These are phyloP conservation scores for Ophiodon elongatus DNA, from an alignment of 2,113 vertebrate genomes.

Conservation along the genomic window DNA sequence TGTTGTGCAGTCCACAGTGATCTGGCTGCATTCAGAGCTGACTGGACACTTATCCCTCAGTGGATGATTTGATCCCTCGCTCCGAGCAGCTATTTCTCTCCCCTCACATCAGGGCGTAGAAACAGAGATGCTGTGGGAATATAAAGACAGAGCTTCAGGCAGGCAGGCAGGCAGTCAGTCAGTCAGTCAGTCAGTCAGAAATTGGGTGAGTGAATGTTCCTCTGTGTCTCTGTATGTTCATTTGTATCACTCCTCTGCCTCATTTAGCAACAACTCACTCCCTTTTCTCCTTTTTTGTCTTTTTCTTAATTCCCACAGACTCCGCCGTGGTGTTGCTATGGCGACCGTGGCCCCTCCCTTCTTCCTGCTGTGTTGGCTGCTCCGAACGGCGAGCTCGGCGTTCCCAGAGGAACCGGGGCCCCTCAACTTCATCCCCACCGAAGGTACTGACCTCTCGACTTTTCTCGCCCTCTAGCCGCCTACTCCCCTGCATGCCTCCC, in stretches of 20 bases:
- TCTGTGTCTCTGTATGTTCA: constrained; percentile 19
- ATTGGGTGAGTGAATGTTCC: constrained; percentile 27
- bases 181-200: not conserved
- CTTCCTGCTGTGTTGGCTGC: constrained; percentile 78
- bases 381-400: constrained; percentile 69
- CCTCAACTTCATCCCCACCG: constrained; percentile 83
- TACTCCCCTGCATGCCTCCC: constrained; percentile 14
- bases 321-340: constrained; percentile 74
- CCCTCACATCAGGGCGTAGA: constrained; percentile 23
- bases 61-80: constrained; percentile 68
- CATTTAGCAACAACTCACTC: constrained; percentile 48
- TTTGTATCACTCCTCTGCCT: constrained; percentile 17
- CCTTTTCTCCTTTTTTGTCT: constrained; percentile 20
- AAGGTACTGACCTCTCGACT: constrained; percentile 77
- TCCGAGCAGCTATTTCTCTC: constrained; percentile 65
- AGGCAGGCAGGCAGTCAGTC: constrained; percentile 20
- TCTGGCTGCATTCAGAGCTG: constrained; percentile 47
- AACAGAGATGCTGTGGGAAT: constrained; percentile 36
- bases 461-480: constrained; percentile 19
- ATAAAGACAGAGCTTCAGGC: constrained; percentile 35
- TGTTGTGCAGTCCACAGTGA: constrained; percentile 51
- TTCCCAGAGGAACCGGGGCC: constrained; percentile 86
- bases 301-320: constrained; percentile 61
- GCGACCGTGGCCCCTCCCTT: constrained; percentile 66
- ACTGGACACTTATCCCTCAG: constrained; percentile 62